Conservation (phyloP, 1,140 invertebrate species). For the Alviniconcha marisindica region DNA sequence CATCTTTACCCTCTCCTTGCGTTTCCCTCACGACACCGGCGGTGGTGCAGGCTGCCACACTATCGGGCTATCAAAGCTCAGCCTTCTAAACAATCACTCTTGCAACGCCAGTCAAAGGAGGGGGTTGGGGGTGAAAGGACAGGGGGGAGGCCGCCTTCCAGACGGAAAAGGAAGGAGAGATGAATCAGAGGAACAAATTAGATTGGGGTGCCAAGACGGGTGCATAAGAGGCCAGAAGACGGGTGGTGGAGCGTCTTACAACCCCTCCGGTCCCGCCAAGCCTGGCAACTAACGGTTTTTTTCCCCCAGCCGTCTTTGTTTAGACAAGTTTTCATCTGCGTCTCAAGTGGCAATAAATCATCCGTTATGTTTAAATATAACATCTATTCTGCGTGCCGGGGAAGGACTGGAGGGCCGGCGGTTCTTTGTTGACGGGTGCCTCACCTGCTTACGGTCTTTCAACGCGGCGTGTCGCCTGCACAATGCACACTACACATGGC, state of each 20-base stretch:
- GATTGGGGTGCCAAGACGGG: neutral
- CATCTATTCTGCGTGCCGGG: slow-evolving; percentile 60
- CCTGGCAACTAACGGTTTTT: slow-evolving; percentile 37
- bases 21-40: neutral
- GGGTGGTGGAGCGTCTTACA: slow-evolving; percentile 13
- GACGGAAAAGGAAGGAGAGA: neutral
- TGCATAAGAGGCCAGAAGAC: neutral
- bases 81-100: neutral
- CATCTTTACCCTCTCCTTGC: no score
- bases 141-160: neutral
- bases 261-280: neutral
- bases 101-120: neutral
- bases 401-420: slow-evolving; percentile 38
- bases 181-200: slow-evolving; percentile 22
- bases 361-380: slow-evolving; percentile 58
- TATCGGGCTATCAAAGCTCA: neutral
- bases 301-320: slow-evolving; percentile 45
- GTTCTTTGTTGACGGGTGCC: slow-evolving; percentile 47
- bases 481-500: slow-evolving; percentile 52
- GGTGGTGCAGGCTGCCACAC: neutral
- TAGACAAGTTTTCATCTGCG: slow-evolving; percentile 57
- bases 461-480: slow-evolving; percentile 49
- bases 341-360: slow-evolving; percentile 64
- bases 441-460: slow-evolving; percentile 53
- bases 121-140: slow-evolving; percentile 3